Conservation (phyloP, 1,140 invertebrate genomes). For the Mizuhopecten yessoensis region DNA sequence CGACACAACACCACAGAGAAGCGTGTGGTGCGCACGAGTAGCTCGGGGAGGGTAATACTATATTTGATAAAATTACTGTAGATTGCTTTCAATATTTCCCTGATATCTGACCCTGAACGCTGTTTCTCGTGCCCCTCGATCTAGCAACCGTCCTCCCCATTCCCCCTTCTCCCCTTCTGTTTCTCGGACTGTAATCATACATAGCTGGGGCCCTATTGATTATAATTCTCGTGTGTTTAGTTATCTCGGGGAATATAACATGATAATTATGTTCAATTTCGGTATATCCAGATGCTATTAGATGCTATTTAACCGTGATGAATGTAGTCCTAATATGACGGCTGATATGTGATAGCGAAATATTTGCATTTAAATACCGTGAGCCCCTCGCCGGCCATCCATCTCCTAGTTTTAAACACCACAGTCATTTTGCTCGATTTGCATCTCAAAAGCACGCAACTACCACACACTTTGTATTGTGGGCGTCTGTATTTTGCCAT, state of each 20-base stretch:
- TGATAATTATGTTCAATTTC: conserved; percentile 40
- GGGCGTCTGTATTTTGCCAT: conserved; percentile 3
- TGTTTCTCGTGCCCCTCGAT: no score
- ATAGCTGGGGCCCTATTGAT: not conserved
- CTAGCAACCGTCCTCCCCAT: not conserved
- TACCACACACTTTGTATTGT: not conserved
- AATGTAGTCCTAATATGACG: conserved; percentile 5
- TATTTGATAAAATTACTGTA: no score
- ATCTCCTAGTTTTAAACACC: not conserved
- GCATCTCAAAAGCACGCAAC: not conserved
- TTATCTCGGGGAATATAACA: conserved; percentile 1
- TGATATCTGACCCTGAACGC: no score
- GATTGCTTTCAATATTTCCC: no score
- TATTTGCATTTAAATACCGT: conserved; percentile 10
- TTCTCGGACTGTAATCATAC: not conserved
- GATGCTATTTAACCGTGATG: conserved; percentile 15
- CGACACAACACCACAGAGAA: no score
- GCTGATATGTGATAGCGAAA: not conserved
- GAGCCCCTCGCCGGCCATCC: not conserved
- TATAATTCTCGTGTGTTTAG: not conserved
- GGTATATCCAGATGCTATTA: not conserved
- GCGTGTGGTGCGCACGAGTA: no score
- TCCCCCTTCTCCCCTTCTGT: not conserved
- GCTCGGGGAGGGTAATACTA: no score
- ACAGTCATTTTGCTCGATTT: conserved; percentile 17